phyloP scores from a whole-genome alignment of 2,797 vertebrate genomes.

The Thamnophis elegans region DNA sequence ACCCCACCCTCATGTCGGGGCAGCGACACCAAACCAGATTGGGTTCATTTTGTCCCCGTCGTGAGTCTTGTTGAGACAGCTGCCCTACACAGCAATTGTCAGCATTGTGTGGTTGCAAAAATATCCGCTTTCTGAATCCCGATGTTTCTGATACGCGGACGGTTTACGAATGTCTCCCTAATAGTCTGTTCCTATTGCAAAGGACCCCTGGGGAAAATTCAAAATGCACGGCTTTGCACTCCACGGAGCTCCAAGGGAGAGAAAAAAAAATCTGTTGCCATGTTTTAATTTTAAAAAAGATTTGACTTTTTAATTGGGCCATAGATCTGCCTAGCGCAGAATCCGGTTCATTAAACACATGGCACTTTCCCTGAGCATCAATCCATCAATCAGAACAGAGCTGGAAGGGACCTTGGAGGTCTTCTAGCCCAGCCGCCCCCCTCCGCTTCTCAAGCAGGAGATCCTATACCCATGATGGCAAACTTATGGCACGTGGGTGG shows the following conservation, averaged over 20 bases:
- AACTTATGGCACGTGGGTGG: too few species aligned
- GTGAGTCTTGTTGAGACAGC: not conserved
- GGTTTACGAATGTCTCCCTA: not conserved
- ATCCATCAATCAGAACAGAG: not conserved
- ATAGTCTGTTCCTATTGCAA: not conserved
- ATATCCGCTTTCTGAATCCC: not conserved
- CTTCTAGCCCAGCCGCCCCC: too few species aligned
- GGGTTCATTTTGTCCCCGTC: not conserved
- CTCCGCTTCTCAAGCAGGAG: too few species aligned
- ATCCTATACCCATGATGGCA: too few species aligned
- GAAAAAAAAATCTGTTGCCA: not conserved
- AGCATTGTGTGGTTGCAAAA: not conserved
- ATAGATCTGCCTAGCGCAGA: not conserved
- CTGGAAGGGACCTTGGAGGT: not conserved
- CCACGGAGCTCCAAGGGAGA: rapidly evolving
- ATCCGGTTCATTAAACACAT: not conserved
- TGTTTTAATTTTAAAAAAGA: not conserved
- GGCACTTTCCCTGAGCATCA: not conserved
- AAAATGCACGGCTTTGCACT: not conserved
- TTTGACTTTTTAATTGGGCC: not conserved
- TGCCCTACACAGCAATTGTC: not conserved
- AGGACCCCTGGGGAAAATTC: not conserved
- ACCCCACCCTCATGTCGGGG: not conserved
- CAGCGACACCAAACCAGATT: not conserved
- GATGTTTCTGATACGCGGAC: not conserved